These are phyloP conservation scores for Acropternis orthonyx DNA, from an alignment of 2,797 vertebrate genomes.

Conservation along the genomic window DNA sequence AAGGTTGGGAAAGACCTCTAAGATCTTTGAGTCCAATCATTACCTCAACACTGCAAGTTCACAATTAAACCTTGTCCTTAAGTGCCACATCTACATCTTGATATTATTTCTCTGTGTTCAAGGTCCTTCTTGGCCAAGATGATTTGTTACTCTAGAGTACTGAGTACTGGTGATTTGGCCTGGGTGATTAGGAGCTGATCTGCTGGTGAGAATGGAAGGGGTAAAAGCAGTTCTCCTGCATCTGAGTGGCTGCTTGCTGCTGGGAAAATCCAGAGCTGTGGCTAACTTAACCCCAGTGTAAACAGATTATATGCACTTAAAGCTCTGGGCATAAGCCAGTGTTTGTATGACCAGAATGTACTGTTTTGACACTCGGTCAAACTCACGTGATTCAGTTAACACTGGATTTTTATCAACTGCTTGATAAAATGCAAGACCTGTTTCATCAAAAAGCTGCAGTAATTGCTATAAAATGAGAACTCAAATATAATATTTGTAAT, in stretches of 20 bases:
- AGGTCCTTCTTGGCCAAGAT: not conserved
- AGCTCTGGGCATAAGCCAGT: not conserved
- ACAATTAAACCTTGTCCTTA: not conserved
- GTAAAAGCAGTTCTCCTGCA: not conserved
- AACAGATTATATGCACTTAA: not conserved
- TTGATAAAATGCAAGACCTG: not conserved
- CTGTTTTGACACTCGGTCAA: not conserved
- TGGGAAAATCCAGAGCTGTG: not conserved
- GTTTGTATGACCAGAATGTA: not conserved
- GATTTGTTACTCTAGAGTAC: not conserved
- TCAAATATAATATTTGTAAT: not conserved
- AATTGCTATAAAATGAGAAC: not conserved
- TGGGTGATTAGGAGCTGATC: not conserved
- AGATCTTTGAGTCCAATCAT: not conserved
- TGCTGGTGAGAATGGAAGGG: not conserved
- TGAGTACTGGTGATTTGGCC: fast-evolving
- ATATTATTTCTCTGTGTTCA: not conserved
- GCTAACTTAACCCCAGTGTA: not conserved
- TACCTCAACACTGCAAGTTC: not conserved
- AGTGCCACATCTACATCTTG: not conserved
- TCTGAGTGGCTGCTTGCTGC: not conserved
- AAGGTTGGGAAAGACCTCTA: not conserved
- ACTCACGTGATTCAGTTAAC: not conserved
- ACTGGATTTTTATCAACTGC: not conserved
- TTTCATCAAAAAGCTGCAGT: not conserved